Evolutionary conservation across 1,140 invertebrate species (phyloP), one percentile per base, ranked within the genome.

Genomic region (Venustaconcha ellipsiformis): DNA sequence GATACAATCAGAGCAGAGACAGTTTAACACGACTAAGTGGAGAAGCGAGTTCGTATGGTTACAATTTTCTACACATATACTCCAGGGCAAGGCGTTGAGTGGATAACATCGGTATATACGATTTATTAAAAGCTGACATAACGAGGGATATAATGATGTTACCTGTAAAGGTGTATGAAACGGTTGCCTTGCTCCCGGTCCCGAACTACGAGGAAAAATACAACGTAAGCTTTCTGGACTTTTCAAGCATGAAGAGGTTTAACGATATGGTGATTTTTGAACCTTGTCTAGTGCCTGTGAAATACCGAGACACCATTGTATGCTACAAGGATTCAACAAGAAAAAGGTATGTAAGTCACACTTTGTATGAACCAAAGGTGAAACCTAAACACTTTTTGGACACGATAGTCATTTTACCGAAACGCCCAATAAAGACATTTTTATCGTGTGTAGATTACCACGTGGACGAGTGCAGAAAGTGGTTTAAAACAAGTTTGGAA

Each of bases 401-500:
- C 8, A 84, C 83, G 3, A 70, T 83, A 8, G 76, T 80, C n/a
- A 67, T 81, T 17, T 80, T 75, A 56, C 82, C 84, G 1, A 84
- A 84, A 62, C 68, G 70, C 57, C 73, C 73, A 23, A 56, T 79
- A 55, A 71, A 79, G 30, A 68, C 60, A 14, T 86, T 76, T 68
- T 78, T 83, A 18, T 78, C 80, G 13, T 80, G 72, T 57, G n/a
- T 86, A 57, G 81, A 84, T 57, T 76, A 79, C 57, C 81, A 83
- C 78, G 78, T 81, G 18, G 82, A 86, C 70, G 79, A 80, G 37
- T 81, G 80, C 72, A 70, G 80, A 20, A 67, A 79, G 17, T 84
- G 83, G 83, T 86, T 83, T 74, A 84, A 84, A 63, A 84, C 84
- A 1, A 76, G 76, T n/a, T 18, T 86, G 70, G 83, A 86, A 62